Conservation (phyloP, 2,888 invertebrate genomes). For the Pharmacophagus antenor region DNA sequence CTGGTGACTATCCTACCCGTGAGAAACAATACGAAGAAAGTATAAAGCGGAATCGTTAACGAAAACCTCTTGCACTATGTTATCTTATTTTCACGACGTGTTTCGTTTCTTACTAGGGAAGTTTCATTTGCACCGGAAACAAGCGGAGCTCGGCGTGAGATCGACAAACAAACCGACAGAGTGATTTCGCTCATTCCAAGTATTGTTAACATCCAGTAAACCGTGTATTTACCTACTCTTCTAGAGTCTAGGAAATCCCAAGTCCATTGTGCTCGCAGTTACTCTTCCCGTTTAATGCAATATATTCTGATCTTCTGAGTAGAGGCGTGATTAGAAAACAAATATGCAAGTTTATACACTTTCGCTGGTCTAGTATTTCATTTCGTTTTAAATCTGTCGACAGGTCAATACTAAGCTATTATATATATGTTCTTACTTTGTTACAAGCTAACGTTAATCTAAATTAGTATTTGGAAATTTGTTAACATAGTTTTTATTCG, state of each 20-base stretch:
- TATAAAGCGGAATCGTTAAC: constrained; percentile 36
- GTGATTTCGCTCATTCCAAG: constrained; percentile 32
- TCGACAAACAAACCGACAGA: constrained; percentile 55
- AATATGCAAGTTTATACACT: constrained; percentile 22
- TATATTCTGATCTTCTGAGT: constrained; percentile 15
- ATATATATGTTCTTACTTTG: too few species aligned
- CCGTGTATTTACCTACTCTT: constrained; percentile 22
- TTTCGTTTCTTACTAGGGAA: constrained; percentile 30
- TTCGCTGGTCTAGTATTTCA: constrained; percentile 7
- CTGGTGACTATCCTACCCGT: constrained; percentile 39
- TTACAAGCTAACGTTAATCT: too few species aligned
- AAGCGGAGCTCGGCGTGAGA: constrained; percentile 56
- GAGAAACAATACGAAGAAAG: constrained; percentile 45
- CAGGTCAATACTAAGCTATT: too few species aligned
- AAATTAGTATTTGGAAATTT: too few species aligned
- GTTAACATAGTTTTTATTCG: too few species aligned
- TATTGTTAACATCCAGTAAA: constrained; percentile 31
- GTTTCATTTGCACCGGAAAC: constrained; percentile 56
- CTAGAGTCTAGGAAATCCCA: constrained; percentile 15
- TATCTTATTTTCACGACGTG: constrained; percentile 25
- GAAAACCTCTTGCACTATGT: constrained; percentile 26
- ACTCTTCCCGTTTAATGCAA: constrained; percentile 5
- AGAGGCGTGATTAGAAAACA: constrained; percentile 15
- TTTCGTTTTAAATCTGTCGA: neutral
- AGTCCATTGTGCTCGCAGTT: constrained; percentile 1